Percentiles rank a stretch among this genome's conserved stretches.
Evolutionary conservation across 2,888 invertebrate species (phyloP).

Genomic region (Drosophila paramelanica): DNA sequence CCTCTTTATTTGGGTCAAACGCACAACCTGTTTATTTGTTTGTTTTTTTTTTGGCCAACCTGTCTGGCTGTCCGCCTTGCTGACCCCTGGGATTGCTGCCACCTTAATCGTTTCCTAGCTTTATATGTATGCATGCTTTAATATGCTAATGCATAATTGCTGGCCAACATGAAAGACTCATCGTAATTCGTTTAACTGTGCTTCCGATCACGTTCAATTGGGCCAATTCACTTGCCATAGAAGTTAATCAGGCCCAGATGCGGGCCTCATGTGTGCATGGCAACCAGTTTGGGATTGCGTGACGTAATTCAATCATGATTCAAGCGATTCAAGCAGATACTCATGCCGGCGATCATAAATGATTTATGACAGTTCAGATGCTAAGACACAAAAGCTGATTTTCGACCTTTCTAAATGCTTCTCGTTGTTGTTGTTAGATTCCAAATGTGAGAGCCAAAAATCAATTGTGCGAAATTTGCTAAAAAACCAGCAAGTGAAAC

Average conservation of each 20-base stretch:
- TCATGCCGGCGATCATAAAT: conserved; percentile 26
- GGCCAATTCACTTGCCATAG: conserved; percentile 2
- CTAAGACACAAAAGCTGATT: not conserved
- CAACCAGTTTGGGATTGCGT: conserved; percentile 28
- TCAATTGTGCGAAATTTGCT: not conserved
- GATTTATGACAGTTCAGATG: conserved; percentile 30
- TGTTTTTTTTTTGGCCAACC: conserved; percentile 16
- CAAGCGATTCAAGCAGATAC: not conserved
- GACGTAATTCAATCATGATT: conserved; percentile 26
- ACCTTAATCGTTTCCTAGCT: not conserved
- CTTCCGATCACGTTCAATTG: conserved; percentile 40
- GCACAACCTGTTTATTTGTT: conserved; percentile 20
- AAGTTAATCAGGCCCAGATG: not conserved
- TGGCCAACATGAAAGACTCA: not conserved
- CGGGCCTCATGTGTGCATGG: not conserved
- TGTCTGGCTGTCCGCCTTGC: not conserved
- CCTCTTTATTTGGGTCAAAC: conserved; percentile 28
- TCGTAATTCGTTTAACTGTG: conserved; percentile 18
- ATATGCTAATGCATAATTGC: no score
- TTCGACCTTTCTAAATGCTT: not conserved
- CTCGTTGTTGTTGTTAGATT: not conserved
- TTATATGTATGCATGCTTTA: not conserved
- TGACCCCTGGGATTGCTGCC: not conserved
- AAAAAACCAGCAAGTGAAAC: not conserved
- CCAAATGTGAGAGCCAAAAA: not conserved